A percentile compares a stretch with the other conserved stretches of the same genome.
Conservation (phyloP, 2,113 vertebrate species). For the Myiopsitta monachus region DNA sequence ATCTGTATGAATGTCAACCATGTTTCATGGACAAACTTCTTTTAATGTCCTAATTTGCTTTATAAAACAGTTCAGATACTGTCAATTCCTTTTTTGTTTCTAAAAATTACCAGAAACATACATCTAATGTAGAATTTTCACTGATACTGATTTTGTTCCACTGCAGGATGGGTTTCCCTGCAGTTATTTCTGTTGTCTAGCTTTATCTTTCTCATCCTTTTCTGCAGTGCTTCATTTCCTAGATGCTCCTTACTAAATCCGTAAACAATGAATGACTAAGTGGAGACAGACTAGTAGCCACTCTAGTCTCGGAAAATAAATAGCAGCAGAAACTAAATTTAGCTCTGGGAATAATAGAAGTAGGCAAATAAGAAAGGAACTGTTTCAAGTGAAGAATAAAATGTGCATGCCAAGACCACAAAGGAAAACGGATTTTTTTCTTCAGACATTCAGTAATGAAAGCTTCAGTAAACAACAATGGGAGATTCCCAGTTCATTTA, state of each 20-base stretch:
- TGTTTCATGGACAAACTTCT: neutral
- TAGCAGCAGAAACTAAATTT: neutral
- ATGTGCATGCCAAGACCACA: neutral
- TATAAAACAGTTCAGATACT: neutral
- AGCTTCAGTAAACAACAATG: neutral
- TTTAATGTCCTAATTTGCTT: neutral
- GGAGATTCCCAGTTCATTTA: neutral
- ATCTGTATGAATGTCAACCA: neutral
- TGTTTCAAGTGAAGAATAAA: neutral
- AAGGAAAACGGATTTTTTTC: neutral
- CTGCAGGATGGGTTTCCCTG: neutral
- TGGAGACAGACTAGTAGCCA: neutral
- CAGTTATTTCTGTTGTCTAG: neutral
- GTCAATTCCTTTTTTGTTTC: neutral
- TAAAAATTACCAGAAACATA: neutral
- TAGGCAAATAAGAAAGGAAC: neutral
- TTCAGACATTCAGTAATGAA: neutral
- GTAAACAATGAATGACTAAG: neutral
- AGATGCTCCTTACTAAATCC: neutral
- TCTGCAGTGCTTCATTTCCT: neutral
- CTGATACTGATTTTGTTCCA: neutral
- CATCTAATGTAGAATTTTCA: neutral
- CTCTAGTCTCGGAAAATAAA: neutral
- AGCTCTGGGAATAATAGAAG: neutral
- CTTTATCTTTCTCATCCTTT: neutral